phyloP scores from a whole-genome alignment of 30 jellyfish, hydroid and myxozoan genomes.

The Sanderia malayensis region DNA sequence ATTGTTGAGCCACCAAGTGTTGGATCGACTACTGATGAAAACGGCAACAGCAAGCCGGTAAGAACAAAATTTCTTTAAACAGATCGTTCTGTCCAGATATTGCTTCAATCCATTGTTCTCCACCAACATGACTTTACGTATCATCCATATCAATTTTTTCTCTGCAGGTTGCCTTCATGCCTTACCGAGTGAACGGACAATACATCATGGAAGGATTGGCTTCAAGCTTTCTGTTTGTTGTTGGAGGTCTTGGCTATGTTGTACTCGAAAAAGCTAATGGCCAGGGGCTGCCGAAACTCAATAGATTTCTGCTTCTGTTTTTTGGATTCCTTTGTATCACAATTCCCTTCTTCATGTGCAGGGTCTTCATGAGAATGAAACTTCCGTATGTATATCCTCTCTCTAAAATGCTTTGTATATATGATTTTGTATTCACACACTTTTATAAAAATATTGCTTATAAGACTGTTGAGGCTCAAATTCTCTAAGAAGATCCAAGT shows the following conservation, averaged over 20 bases:
- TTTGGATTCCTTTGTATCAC: slow-evolving; percentile 86
- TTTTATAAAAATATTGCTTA: too few species aligned
- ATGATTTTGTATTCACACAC: too few species aligned
- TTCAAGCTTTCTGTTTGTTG: slow-evolving; percentile 86
- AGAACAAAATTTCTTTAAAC: too few species aligned
- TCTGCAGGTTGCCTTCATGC: slow-evolving; percentile 95
- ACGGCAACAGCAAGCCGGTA: slow-evolving; percentile 97
- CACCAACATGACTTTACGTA: too few species aligned
- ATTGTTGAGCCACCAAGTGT: slow-evolving; percentile 99
- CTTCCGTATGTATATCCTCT: slow-evolving; percentile 92
- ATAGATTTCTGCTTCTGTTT: slow-evolving; percentile 81
- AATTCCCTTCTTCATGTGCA: slow-evolving; percentile 91
- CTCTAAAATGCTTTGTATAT: too few species aligned
- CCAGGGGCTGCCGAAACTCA: slow-evolving; percentile 90
- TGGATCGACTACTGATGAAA: slow-evolving; percentile 99
- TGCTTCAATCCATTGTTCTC: too few species aligned
- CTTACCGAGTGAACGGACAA: slow-evolving; percentile 97
- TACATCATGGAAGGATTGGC: slow-evolving; percentile 98
- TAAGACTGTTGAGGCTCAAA: too few species aligned
- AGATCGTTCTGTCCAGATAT: too few species aligned
- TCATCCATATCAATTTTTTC: too few species aligned
- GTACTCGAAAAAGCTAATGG: slow-evolving; percentile 95
- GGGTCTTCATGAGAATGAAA: slow-evolving; percentile 96
- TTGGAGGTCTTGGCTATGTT: slow-evolving; percentile 95
- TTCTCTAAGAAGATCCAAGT: too few species aligned